Percentiles rank a stretch among this genome's conserved stretches.
Evolutionary conservation across 2,888 invertebrate species (phyloP).

Genomic region (Choristoneura rosaceana): DNA sequence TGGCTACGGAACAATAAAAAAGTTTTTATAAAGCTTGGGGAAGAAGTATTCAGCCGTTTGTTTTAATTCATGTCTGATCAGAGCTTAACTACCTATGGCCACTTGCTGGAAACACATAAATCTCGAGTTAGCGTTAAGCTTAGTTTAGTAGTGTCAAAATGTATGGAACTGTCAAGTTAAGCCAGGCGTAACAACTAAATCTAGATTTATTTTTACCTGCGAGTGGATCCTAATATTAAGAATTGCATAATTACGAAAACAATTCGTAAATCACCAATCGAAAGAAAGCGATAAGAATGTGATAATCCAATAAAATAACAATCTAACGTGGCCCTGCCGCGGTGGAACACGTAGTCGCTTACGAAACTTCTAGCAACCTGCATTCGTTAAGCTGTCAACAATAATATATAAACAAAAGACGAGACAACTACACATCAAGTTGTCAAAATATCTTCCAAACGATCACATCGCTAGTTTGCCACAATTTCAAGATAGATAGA

Average conservation of each 20-base stretch:
- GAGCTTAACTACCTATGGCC: too few relatives aligned
- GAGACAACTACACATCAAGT: slow-evolving; percentile 38
- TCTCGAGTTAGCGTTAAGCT: too few relatives aligned
- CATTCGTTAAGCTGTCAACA: slow-evolving; percentile 62
- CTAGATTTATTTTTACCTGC: too few relatives aligned
- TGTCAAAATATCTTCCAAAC: not conserved
- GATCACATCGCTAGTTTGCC: not conserved
- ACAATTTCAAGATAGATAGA: not conserved
- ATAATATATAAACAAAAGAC: slow-evolving; percentile 56
- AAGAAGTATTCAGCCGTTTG: too few relatives aligned
- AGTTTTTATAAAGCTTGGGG: too few relatives aligned
- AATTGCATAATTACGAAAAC: slow-evolving; percentile 7
- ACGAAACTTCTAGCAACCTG: slow-evolving; percentile 55
- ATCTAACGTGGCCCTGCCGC: slow-evolving; percentile 3
- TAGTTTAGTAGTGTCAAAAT: too few relatives aligned
- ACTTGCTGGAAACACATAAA: too few relatives aligned
- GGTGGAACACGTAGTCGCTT: slow-evolving; percentile 51
- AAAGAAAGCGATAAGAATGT: slow-evolving; percentile 7
- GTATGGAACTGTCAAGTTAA: too few relatives aligned
- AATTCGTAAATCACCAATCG: slow-evolving; percentile 1
- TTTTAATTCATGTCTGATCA: too few relatives aligned
- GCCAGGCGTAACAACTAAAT: too few relatives aligned
- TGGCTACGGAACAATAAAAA: too few relatives aligned
- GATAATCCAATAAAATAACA: not conserved
- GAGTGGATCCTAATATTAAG: too few relatives aligned